Percentiles rank a stretch among this genome's conserved stretches.
Conservation (phyloP, 2,888 invertebrate genomes). For the Fragum whitleyi region DNA sequence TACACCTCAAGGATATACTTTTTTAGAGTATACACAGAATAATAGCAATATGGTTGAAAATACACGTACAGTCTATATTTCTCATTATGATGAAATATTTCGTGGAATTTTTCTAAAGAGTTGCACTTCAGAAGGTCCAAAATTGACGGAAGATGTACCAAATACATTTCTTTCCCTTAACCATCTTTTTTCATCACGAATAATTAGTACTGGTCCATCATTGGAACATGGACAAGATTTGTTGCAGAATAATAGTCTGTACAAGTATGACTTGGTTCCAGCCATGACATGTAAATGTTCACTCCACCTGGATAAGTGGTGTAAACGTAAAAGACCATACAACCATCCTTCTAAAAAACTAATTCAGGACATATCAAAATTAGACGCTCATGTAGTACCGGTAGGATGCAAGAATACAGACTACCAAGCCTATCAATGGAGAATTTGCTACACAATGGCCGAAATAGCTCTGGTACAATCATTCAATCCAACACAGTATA, state of each 20-base stretch:
- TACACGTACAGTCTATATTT: too few species aligned
- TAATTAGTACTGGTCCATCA: background rate
- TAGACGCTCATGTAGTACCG: conserved; percentile 29
- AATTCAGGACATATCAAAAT: background rate
- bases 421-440: conserved; percentile 15
- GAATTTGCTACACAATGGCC: conserved; percentile 29
- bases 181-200: background rate
- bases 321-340: background rate
- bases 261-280: background rate
- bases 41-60: background rate
- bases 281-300: background rate
- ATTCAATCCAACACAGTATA: conserved; percentile 30
- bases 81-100: too few species aligned
- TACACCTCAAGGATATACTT: background rate
- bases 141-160: too few species aligned
- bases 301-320: background rate
- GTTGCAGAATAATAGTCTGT: background rate
- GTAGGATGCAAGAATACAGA: conserved; percentile 22
- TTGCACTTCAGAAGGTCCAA: too few species aligned
- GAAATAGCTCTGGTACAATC: conserved; percentile 30
- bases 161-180: too few species aligned
- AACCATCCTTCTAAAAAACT: background rate
- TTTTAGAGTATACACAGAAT: background rate
- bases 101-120: too few species aligned
- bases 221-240: background rate